Evolutionary conservation across 2,797 vertebrate genomes (phyloP).

Genomic region (Botia almorhae): DNA sequence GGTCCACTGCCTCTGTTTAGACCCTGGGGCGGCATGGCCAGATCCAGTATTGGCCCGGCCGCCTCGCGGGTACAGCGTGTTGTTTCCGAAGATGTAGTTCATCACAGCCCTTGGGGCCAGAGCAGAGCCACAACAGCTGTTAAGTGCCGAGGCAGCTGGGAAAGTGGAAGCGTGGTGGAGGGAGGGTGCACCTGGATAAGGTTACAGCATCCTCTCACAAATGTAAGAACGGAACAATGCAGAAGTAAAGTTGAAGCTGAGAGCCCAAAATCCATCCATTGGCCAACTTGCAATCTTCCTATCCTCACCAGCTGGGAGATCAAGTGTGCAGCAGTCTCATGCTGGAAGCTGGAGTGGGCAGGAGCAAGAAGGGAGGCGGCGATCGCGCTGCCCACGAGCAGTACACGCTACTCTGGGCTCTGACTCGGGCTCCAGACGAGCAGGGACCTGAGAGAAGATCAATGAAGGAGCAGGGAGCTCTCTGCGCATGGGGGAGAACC

Average conservation of each 20-base stretch:
- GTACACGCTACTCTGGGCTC: conserved; percentile 48
- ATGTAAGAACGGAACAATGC: conserved; percentile 39
- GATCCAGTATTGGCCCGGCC: conserved; percentile 81
- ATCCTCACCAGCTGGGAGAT: conserved; percentile 45
- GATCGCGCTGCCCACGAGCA: conserved; percentile 54
- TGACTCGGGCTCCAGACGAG: conserved; percentile 59
- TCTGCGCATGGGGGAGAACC: conserved; percentile 53
- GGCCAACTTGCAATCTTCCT: conserved; percentile 23
- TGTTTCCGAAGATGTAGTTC: conserved; percentile 99
- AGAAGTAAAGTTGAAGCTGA: conserved; percentile 14
- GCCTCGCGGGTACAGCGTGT: conserved; percentile 91
- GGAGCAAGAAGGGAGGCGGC: conserved; percentile 53
- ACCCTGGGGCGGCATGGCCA: conserved; percentile 76
- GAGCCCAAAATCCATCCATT: conserved; percentile 52
- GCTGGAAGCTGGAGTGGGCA: conserved; percentile 53
- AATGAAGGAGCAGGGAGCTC: conserved; percentile 56
- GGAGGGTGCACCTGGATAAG: conserved; percentile 77
- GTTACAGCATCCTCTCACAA: conserved; percentile 84
- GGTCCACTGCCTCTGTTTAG: conserved; percentile 90
- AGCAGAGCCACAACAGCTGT: conserved; percentile 52
- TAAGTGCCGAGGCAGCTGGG: conserved; percentile 61
- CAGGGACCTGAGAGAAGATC: conserved; percentile 59
- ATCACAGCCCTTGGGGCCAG: conserved; percentile 76
- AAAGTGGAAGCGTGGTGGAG: conserved; percentile 53
- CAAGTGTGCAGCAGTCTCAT: conserved; percentile 47